phyloP scores from a whole-genome alignment of 2,113 vertebrate genomes.

The Stegostoma tigrinum region DNA sequence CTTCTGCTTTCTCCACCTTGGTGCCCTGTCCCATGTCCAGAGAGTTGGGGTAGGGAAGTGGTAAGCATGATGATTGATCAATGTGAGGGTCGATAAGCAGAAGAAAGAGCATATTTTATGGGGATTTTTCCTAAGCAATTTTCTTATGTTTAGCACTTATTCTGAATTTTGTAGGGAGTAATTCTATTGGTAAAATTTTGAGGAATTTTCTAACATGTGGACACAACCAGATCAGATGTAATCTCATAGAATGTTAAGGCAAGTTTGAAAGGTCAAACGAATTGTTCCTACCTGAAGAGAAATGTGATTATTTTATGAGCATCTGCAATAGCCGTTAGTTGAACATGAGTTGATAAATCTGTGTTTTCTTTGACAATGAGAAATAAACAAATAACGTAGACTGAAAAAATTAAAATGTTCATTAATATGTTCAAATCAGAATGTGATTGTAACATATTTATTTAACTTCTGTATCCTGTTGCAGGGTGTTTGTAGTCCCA shows the following conservation, averaged over 20 bases:
- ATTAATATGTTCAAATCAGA: not conserved
- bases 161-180: not conserved
- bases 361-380: not conserved
- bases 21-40: too few species aligned
- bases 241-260: too few species aligned
- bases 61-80: too few species aligned
- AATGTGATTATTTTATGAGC: not conserved
- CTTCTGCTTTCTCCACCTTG: too few species aligned
- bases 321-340: not conserved
- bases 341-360: not conserved
- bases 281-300: not conserved
- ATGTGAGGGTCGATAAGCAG: too few species aligned
- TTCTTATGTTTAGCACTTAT: not conserved
- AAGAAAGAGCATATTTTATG: not conserved
- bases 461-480: not conserved
- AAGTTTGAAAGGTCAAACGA: too few species aligned
- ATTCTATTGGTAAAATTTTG: not conserved
- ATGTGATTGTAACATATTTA: not conserved
- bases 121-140: not conserved
- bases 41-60: too few species aligned
- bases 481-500: conserved; percentile 79
- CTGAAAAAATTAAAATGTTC: not conserved
- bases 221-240: too few species aligned
- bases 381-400: not conserved
- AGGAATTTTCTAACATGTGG: not conserved